Conservation (phyloP, 92 coral and sea anemone genomes). For the Hydrozoanthus gracilis region DNA sequence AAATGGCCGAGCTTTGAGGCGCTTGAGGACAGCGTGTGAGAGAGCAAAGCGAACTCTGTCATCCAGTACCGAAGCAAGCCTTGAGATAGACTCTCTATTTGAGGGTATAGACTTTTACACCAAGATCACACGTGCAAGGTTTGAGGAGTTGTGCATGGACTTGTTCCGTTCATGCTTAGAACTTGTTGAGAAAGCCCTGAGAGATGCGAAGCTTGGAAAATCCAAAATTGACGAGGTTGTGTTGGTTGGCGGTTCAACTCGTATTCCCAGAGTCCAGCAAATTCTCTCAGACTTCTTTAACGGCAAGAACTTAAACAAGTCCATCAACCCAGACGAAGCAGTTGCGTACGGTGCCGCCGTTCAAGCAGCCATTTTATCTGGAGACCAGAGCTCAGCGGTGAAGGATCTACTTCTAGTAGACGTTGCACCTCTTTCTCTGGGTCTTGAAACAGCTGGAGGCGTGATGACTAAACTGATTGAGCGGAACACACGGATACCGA, state of each 20-base stretch:
- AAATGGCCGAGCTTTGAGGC: conserved; percentile 79
- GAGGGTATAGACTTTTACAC: conserved; percentile 81
- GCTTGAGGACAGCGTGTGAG: conserved; percentile 81
- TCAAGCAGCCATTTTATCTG: conserved; percentile 68
- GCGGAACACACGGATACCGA: conserved; percentile 77
- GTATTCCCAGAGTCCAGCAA: conserved; percentile 75
- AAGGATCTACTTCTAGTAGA: conserved; percentile 77
- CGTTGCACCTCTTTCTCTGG: conserved; percentile 83
- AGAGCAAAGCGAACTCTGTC: conserved; percentile 83
- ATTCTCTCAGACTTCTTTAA: conserved; percentile 47
- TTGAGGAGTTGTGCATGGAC: conserved; percentile 59
- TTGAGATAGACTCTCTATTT: conserved; percentile 78
- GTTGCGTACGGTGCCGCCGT: conserved; percentile 85
- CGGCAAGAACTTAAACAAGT: conserved; percentile 66
- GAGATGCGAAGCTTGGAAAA: conserved; percentile 52
- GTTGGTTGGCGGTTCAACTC: conserved; percentile 83
- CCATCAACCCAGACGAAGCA: conserved; percentile 88
- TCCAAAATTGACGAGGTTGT: conserved; percentile 63
- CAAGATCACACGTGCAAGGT: conserved; percentile 70
- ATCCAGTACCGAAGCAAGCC: conserved; percentile 67
- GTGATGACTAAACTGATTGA: conserved; percentile 73
- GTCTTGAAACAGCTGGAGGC: conserved; percentile 84
- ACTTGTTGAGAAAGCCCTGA: conserved; percentile 62
- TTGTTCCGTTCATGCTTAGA: conserved; percentile 60
- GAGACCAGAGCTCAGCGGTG: conserved; percentile 76